These are phyloP conservation scores for zebrafish (Danio rerio) DNA, from an alignment of 2,113 vertebrate genomes.

Conservation along the genomic window DNA sequence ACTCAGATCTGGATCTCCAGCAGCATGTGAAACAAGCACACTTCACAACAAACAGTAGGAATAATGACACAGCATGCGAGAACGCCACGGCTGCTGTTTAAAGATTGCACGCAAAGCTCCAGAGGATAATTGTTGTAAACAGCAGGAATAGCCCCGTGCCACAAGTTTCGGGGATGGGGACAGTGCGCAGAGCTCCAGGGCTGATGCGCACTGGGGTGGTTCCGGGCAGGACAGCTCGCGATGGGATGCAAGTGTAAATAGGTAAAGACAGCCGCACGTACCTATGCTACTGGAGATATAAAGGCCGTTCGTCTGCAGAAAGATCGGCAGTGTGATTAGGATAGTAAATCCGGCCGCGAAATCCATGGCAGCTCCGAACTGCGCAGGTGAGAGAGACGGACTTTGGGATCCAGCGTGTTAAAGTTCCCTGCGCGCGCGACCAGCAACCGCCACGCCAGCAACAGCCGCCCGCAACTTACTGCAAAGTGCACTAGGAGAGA, in stretches of 20 bases:
- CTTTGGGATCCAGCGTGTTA: slow-evolving; percentile 83
- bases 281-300: slow-evolving; percentile 85
- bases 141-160: slow-evolving; percentile 11
- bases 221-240: slow-evolving; percentile 18
- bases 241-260: slow-evolving; percentile 53
- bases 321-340: slow-evolving; percentile 78
- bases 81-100: slow-evolving; percentile 5
- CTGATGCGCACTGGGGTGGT: slow-evolving; percentile 25
- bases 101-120: neutral
- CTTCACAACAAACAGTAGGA: slow-evolving; percentile 47
- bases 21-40: slow-evolving; percentile 43
- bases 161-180: slow-evolving; percentile 42
- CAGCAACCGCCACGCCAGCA: slow-evolving; percentile 81
- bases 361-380: slow-evolving; percentile 87
- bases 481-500: slow-evolving; percentile 82
- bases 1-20: slow-evolving; percentile 41
- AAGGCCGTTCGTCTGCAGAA: slow-evolving; percentile 82
- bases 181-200: slow-evolving; percentile 15
- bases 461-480: slow-evolving; percentile 83
- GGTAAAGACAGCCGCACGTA: slow-evolving; percentile 71
- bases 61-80: slow-evolving; percentile 58
- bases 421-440: slow-evolving; percentile 78
- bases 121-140: slow-evolving; percentile 32
- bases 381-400: slow-evolving; percentile 83
- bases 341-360: slow-evolving; percentile 79